Evolutionary conservation across 23 tunicate species (phyloP).

Genomic region (Diplosoma virens): DNA sequence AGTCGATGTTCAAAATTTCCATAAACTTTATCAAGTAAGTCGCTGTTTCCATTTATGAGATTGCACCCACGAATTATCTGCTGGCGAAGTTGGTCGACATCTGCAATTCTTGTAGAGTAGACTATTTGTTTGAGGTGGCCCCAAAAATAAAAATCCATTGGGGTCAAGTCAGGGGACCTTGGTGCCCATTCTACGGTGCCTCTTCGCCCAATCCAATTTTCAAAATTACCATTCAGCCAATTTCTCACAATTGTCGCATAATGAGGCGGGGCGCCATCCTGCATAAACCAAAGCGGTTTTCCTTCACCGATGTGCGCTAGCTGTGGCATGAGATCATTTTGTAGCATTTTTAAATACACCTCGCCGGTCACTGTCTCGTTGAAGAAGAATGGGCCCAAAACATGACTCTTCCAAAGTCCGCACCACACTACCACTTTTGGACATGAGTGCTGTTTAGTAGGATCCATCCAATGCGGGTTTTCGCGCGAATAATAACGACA

Average conservation of each 20-base stretch:
- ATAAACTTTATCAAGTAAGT: too few relatives aligned
- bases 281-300: constrained; percentile 2
- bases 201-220: not conserved
- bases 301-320: constrained; percentile 8
- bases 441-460: constrained; percentile 16
- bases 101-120: constrained; percentile 6
- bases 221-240: constrained; percentile 5
- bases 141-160: constrained; percentile 7
- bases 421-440: constrained; percentile 7
- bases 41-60: too few relatives aligned
- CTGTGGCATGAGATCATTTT: constrained; percentile 11
- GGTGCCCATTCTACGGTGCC: not conserved
- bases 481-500: constrained; percentile 22
- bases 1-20: too few relatives aligned
- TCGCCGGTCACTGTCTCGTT: constrained; percentile 9
- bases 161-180: not conserved
- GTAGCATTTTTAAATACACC: not conserved
- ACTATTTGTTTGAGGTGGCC: not conserved
- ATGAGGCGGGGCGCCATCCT: not conserved
- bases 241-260: constrained; percentile 2
- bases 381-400: constrained; percentile 3
- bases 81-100: not conserved
- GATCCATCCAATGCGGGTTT: constrained; percentile 17
- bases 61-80: constrained; percentile 1
- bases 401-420: constrained; percentile 21